These are phyloP conservation scores for Cistogaster globosa DNA, from an alignment of 2,888 invertebrate species.

Conservation along the genomic window DNA sequence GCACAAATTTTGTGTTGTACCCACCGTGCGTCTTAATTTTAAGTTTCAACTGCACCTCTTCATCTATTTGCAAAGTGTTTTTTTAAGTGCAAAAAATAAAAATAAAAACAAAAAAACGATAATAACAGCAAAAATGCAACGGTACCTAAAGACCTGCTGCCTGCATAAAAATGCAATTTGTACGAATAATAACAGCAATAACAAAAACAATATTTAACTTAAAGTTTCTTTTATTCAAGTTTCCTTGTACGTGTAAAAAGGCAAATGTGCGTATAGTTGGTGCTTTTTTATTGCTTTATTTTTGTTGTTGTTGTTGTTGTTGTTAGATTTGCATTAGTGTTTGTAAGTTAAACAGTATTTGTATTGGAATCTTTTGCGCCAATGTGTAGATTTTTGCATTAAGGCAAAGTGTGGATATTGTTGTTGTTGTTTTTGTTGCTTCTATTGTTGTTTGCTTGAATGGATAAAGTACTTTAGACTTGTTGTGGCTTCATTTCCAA, in stretches of 20 bases:
- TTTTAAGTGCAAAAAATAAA: slow-evolving; percentile 23
- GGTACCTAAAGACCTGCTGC: slow-evolving; percentile 65
- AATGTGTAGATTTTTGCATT: slow-evolving; percentile 25
- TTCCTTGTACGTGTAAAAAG: slow-evolving; percentile 22
- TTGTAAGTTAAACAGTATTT: slow-evolving; percentile 4
- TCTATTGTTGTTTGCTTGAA: slow-evolving; percentile 43
- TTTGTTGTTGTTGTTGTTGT: neutral
- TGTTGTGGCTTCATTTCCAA: slow-evolving; percentile 70
- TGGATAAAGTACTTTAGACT: slow-evolving; percentile 68
- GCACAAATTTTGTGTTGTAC: neutral
- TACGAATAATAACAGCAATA: slow-evolving; percentile 26
- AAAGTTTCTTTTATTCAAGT: slow-evolving; percentile 35
- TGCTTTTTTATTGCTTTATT: too few relatives aligned
- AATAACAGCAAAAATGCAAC: slow-evolving; percentile 59
- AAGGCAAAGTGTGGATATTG: slow-evolving; percentile 36
- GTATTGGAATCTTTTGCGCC: slow-evolving; percentile 14
- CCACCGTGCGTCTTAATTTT: slow-evolving; percentile 16
- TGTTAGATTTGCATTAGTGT: slow-evolving; percentile 35
- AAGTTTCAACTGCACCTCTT: slow-evolving; percentile 7
- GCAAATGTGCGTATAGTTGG: slow-evolving; percentile 55
- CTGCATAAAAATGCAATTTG: slow-evolving; percentile 58
- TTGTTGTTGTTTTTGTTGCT: slow-evolving; percentile 38
- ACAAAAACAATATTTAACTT: slow-evolving; percentile 32
- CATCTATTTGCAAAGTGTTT: neutral
- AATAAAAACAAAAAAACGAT: slow-evolving; percentile 5